Percentiles rank a stretch among this genome's conserved stretches.
phyloP scores from a whole-genome alignment of 64 coral and sea anemone species.

The Acropora yongei region DNA sequence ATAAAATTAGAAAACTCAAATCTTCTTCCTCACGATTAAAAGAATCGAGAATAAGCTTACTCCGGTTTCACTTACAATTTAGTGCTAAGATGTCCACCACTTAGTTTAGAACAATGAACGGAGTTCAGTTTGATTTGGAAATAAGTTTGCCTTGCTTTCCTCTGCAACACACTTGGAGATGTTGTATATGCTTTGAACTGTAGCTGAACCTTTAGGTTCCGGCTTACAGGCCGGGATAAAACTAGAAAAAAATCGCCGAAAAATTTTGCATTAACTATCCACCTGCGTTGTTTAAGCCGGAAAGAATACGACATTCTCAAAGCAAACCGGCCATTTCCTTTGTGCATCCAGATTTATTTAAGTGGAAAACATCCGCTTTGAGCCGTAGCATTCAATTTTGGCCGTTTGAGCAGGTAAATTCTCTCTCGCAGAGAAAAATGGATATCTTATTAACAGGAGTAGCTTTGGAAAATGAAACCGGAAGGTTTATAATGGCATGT shows the following conservation, averaged over 20 bases:
- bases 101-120: no score
- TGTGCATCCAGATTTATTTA: background rate
- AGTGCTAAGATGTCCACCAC: no score
- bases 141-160: no score
- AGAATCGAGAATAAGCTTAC: no score
- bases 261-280: background rate
- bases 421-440: background rate
- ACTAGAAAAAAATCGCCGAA: background rate
- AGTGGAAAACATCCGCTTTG: background rate
- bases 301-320: conserved; percentile 15
- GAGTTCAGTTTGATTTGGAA: no score
- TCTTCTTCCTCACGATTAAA: no score
- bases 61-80: no score
- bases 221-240: no score
- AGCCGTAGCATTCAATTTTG: background rate
- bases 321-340: conserved; percentile 14
- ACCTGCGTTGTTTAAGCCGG: background rate
- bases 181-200: no score
- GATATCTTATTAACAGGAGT: background rate
- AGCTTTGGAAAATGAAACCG: background rate
- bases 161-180: no score
- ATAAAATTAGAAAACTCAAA: no score
- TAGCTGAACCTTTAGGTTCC: no score
- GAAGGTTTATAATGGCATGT: background rate
- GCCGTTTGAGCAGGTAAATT: background rate